These are phyloP conservation scores for Scaptomyza cyrtandrae DNA, from an alignment of 2,888 invertebrate species.

Conservation along the genomic window DNA sequence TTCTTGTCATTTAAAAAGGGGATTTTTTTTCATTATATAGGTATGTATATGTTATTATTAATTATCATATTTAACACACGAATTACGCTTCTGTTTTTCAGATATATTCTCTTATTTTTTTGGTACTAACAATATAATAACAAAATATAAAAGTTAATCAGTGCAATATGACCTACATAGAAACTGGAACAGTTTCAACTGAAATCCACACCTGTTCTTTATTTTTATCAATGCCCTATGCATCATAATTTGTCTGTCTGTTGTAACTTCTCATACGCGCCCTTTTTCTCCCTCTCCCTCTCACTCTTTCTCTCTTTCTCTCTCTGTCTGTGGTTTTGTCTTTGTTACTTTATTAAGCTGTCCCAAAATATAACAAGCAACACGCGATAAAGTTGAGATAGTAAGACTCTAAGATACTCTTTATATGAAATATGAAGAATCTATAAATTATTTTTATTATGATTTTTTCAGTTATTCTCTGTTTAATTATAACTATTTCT, in stretches of 20 bases:
- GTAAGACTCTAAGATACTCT: conserved; percentile 5
- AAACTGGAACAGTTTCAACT: conserved; percentile 15
- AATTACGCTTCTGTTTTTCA: too few species aligned
- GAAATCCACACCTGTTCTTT: conserved; percentile 39
- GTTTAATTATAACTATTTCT: too few species aligned
- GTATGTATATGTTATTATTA: too few species aligned
- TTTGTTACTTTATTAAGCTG: conserved; percentile 45
- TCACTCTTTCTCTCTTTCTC: conserved; percentile 3
- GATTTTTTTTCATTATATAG: too few species aligned
- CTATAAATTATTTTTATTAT: neutral
- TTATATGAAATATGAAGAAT: neutral
- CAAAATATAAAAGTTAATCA: conserved; percentile 8
- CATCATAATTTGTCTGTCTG: conserved; percentile 40
- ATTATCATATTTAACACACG: too few species aligned
- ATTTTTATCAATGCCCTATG: conserved; percentile 42
- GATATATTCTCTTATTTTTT: too few species aligned
- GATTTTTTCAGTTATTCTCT: neutral
- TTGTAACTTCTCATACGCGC: neutral
- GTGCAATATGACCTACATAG: conserved; percentile 23
- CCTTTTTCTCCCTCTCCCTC: conserved; percentile 4
- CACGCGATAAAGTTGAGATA: neutral
- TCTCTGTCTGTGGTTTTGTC: neutral
- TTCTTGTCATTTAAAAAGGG: too few species aligned
- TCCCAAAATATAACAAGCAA: conserved; percentile 34
- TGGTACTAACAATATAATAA: conserved; percentile 1